Evolutionary conservation across 2,113 vertebrate species (phyloP).

Genomic region (Cyanoderma ruficeps): DNA sequence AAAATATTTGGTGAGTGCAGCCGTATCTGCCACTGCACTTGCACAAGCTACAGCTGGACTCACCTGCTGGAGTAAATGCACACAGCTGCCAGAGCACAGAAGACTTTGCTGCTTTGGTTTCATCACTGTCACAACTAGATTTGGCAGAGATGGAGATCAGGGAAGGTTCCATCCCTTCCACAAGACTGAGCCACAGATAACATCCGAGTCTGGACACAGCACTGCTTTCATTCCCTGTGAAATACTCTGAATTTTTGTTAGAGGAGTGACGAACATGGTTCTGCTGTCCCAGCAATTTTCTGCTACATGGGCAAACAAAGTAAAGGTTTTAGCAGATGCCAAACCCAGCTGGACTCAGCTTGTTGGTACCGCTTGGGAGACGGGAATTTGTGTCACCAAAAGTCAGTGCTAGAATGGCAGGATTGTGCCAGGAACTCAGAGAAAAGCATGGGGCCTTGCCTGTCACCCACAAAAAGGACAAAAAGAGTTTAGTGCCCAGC

Average conservation of each 20-base stretch:
- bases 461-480: neutral
- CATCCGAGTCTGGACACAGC: accelerated
- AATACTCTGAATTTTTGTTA: neutral
- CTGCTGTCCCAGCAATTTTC: neutral
- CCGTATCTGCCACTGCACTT: neutral
- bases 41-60: neutral
- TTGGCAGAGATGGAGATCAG: accelerated
- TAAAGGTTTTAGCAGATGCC: neutral
- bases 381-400: neutral
- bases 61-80: neutral
- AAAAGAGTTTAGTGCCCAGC: neutral
- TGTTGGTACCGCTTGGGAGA: neutral
- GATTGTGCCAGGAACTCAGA: neutral
- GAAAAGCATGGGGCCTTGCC: neutral
- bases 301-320: neutral
- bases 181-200: neutral
- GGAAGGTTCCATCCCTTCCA: neutral
- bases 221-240: neutral
- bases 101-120: neutral
- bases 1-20: neutral
- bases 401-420: neutral
- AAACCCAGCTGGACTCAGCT: neutral
- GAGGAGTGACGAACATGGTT: neutral
- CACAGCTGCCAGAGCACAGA: neutral
- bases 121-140: neutral